A percentile compares a stretch with the other conserved stretches of the same genome.
phyloP scores from a whole-genome alignment of 2,888 invertebrate genomes.

The Polydrusus pterygomalis region DNA sequence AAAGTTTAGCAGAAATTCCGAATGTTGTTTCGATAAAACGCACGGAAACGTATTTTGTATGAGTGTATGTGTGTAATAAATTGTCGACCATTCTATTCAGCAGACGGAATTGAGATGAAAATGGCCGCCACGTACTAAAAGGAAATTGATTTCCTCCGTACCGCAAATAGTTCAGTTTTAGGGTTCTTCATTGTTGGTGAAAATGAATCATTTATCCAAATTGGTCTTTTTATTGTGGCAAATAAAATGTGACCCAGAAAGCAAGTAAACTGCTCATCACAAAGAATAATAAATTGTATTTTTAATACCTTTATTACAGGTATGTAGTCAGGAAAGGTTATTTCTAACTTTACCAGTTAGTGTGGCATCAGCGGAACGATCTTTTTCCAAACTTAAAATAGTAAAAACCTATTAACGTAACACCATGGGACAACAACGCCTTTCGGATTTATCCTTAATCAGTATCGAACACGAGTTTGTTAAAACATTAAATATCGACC shows the following conservation, averaged over 20 bases:
- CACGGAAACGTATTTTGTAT: background rate
- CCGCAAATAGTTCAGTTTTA: background rate
- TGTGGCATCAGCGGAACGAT: too few species aligned
- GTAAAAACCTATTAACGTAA: too few species aligned
- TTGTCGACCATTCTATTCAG: background rate
- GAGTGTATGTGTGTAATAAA: constrained; percentile 6
- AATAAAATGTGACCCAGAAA: constrained; percentile 1
- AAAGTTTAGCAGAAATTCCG: background rate
- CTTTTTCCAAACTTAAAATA: too few species aligned
- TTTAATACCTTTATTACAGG: too few species aligned
- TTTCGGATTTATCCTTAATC: too few species aligned
- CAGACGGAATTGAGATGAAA: constrained; percentile 1
- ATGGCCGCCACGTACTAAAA: constrained; percentile 3
- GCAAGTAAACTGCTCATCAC: too few species aligned
- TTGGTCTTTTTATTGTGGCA: background rate
- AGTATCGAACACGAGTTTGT: too few species aligned
- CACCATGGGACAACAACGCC: too few species aligned
- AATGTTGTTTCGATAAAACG: background rate
- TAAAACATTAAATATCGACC: too few species aligned
- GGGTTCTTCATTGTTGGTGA: background rate
- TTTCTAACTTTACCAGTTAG: too few species aligned
- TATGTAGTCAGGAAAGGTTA: too few species aligned
- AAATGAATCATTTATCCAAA: background rate
- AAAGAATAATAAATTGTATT: too few species aligned
- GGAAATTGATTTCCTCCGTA: constrained; percentile 15